A percentile compares a stretch with the other conserved stretches of the same genome.
These are phyloP conservation scores for Brienomyrus longianalis DNA, from an alignment of 2,113 vertebrate genomes.

Conservation along the genomic window DNA sequence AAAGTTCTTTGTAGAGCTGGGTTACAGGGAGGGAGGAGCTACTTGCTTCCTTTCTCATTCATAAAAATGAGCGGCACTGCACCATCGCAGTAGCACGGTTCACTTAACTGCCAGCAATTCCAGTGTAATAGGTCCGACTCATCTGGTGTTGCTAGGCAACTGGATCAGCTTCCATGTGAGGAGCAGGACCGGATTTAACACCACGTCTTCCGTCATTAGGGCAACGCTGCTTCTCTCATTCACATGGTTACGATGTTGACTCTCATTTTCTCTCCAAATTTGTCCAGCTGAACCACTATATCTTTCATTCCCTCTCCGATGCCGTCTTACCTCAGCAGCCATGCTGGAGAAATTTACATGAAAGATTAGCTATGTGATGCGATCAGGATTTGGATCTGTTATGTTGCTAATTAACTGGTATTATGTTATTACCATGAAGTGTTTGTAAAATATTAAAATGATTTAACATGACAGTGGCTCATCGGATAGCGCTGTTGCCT, in stretches of 20 bases:
- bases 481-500: neutral
- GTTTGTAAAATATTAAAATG: neutral
- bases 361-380: neutral
- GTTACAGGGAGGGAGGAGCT: neutral
- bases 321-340: neutral
- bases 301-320: neutral
- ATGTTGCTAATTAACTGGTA: neutral
- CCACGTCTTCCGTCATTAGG: slow-evolving; percentile 14
- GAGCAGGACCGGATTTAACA: slow-evolving; percentile 12
- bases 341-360: neutral
- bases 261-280: neutral
- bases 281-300: neutral
- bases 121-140: slow-evolving; percentile 22
- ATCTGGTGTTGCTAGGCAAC: slow-evolving; percentile 34
- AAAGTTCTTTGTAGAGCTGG: neutral
- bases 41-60: slow-evolving; percentile 27
- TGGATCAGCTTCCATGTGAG: slow-evolving; percentile 25
- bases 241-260: neutral
- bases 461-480: neutral
- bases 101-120: slow-evolving; percentile 15
- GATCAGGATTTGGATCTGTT: neutral
- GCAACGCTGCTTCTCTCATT: neutral
- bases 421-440: neutral
- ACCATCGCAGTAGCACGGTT: slow-evolving; percentile 5
- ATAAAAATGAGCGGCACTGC: slow-evolving; percentile 34